Evolutionary conservation across 2,888 invertebrate species (phyloP).

Genomic region (Netelia virgata): DNA sequence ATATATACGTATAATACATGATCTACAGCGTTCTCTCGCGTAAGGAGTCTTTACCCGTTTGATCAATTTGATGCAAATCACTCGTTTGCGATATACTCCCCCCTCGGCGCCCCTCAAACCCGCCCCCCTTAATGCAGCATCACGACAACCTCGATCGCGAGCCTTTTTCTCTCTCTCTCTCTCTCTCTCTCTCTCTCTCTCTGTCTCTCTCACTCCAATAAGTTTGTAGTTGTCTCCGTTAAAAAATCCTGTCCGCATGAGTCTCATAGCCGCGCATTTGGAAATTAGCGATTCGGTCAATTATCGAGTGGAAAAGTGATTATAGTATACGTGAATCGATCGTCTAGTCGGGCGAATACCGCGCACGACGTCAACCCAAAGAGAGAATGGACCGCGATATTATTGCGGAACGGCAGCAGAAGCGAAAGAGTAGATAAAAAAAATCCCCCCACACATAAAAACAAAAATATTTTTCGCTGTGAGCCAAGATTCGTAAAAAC

Average conservation of each 20-base stretch:
- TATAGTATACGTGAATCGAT: constrained; percentile 37
- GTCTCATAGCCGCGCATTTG: constrained; percentile 75
- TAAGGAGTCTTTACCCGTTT: constrained; percentile 54
- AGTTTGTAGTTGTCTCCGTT: constrained; percentile 22
- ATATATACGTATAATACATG: constrained; percentile 8
- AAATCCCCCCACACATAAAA: neutral
- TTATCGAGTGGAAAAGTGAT: constrained; percentile 75
- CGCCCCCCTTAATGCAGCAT: constrained; percentile 69
- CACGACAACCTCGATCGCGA: constrained; percentile 45
- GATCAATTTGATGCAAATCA: constrained; percentile 85
- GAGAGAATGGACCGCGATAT: constrained; percentile 9
- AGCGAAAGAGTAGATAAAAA: constrained; percentile 30
- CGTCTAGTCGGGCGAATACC: constrained; percentile 20
- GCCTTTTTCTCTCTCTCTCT: constrained; percentile 5
- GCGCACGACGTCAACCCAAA: constrained; percentile 10
- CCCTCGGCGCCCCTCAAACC: constrained; percentile 68
- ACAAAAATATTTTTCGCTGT: constrained; percentile 29
- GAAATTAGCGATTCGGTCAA: constrained; percentile 83
- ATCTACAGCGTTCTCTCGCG: constrained; percentile 47
- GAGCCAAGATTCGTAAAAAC: constrained; percentile 38
- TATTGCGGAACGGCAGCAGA: constrained; percentile 2
- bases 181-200: constrained; percentile 6
- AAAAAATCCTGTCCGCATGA: constrained; percentile 41
- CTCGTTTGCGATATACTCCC: constrained; percentile 80
- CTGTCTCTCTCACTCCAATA: constrained; percentile 46